Base-by-base conservation (phyloP, 2,888 invertebrate genomes). In the Zaprionus obscuricornis region DNA sequence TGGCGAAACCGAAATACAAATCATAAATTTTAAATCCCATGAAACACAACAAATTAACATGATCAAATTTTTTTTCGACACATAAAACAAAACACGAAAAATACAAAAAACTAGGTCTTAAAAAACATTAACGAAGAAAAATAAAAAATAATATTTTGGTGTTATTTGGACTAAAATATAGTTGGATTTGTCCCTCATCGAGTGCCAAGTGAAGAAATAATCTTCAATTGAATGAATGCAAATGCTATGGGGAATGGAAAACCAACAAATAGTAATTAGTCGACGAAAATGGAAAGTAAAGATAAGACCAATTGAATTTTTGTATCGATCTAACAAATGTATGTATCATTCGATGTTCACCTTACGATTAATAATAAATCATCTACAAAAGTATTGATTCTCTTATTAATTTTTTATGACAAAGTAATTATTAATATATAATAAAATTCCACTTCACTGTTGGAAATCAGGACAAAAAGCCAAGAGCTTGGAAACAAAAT, bases 361-460 rank as follows among this genome's bases (percentile, higher is more conserved):
- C 85, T 81, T 81, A 81, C 84, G 81, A 83, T 76, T 47, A 63
- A 78, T 74, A 81, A 81, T 81, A 81, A 81, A 81, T 81, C 85
- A 85, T 64, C 22, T 7, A 22, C 7, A 7, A 22, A 16, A 16
- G 31, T 37, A 29, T 71, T 77, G 62, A 40, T 84, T 78, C 74
- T 74, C 85, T 79, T 74, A 85, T 79, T 79, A 85, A 79, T 79
- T 79, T 85, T 79, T 79, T 79, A 85, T 85, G n/a, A n/a, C n/a
- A n/a, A n/a, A n/a, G n/a, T n/a, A n/a, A n/a, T n/a, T n/a, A n/a
- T n/a, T 74, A 74, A 84, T 79, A 77, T 81, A 78, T 74, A 84
- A 68, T 65, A 66, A 64, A 59, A 65, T 31, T 36, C 24, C 52
- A 67, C 66, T 54, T 59, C 78, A 67, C 78, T 76, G 84, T 78